Base-by-base conservation (phyloP, 2,888 invertebrate genomes). In the Desoria tigrina region DNA sequence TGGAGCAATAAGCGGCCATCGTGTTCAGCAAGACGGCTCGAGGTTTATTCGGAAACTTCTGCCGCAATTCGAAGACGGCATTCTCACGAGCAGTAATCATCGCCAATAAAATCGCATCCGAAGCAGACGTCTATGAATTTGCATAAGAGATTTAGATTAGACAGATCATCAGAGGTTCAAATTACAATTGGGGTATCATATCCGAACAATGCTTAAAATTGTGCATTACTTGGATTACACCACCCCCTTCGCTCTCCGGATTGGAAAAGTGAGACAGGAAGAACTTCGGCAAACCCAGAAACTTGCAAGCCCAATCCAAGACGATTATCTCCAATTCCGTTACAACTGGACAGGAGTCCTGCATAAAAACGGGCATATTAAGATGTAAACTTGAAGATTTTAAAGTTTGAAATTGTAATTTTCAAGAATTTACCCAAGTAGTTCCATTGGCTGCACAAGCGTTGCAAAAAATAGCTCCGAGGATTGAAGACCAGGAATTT, bases 391-490 rank as follows among this genome's bases (percentile, higher is more conserved):
- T n/a, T n/a, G n/a, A n/a, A n/a, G n/a, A n/a, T n/a, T n/a, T n/a
- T n/a, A n/a, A n/a, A n/a, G n/a, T n/a, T n/a, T n/a, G n/a, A n/a
- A n/a, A n/a, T n/a, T n/a, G n/a, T n/a, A n/a, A n/a, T n/a, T n/a
- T n/a, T n/a, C n/a, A n/a, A n/a, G n/a, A n/a, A n/a, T n/a, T 80
- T 77, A 94, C 94, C 98, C 98, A 99, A 53, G 96, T 96, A 82
- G 99, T 98, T 78, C 98, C 98, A 77, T 97, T 91, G 81, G 94
- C 94, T 54, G 96, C 97, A 66, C 98, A 90, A 28, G 94, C 96
- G 79, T 93, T 93, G 2, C 93, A 90, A 64, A 99, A 83, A 94
- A 99, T 96, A 79, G 98, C 97, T 2, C 94, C 99, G 59, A 99
- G 84, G 70, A 99, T 95, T 7, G 97, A 96, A 1, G 98, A 96